Conservation (phyloP, 2,797 vertebrate genomes). For the Melanotaenia trifasciata region DNA sequence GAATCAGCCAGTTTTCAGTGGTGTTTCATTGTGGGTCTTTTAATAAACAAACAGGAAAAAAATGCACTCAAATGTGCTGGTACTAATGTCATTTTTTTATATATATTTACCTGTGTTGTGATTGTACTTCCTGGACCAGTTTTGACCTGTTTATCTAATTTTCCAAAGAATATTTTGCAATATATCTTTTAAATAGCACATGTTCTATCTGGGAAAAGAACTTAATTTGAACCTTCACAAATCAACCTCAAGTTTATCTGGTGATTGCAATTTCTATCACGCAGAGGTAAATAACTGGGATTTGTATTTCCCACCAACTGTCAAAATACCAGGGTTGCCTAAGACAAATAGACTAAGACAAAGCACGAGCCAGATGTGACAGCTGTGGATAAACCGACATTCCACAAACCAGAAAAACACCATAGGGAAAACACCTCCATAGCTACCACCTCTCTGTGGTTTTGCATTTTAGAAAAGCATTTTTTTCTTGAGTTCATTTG, state of each 20-base stretch:
- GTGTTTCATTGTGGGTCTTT: background rate
- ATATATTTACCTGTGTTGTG: background rate
- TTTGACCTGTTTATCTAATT: background rate
- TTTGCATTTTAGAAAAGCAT: constrained; percentile 11
- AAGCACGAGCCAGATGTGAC: background rate
- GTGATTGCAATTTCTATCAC: background rate
- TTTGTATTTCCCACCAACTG: background rate
- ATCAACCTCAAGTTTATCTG: background rate
- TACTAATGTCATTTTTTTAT: background rate
- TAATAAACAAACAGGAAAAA: background rate
- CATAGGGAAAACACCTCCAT: constrained; percentile 38
- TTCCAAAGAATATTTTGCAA: background rate
- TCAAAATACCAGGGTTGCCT: constrained; percentile 63
- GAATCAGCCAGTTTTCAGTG: too few species aligned
- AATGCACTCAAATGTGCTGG: background rate
- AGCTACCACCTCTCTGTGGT: background rate
- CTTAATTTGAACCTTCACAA: background rate
- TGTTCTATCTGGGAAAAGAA: constrained; percentile 1
- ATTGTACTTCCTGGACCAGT: background rate
- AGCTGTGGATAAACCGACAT: constrained; percentile 30
- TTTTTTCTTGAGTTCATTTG: background rate
- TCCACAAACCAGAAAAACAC: constrained; percentile 30
- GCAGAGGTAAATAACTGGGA: background rate
- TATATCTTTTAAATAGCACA: background rate
- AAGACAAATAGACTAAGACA: constrained; percentile 15